A percentile compares a stretch with the other conserved stretches of the same genome.
Conservation (phyloP, 2,888 invertebrate species). For the Drosophila mercatorum region DNA sequence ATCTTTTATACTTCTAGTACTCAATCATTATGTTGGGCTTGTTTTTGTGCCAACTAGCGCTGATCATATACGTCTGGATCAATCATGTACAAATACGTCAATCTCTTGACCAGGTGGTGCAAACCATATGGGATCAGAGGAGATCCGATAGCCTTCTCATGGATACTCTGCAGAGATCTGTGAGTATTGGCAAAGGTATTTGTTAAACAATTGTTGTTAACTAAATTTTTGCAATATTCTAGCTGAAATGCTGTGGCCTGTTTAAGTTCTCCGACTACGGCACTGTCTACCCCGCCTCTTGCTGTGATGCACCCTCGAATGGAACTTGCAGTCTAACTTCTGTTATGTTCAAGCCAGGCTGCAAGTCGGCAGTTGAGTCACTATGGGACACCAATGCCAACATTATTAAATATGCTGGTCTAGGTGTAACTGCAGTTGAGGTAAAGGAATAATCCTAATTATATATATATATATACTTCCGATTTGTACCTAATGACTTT, state of each 20-base stretch:
- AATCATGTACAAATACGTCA: constrained; percentile 86
- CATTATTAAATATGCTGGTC: constrained; percentile 88
- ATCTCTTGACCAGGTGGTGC: constrained; percentile 86
- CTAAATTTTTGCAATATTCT: background rate
- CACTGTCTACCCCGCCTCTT: constrained; percentile 72
- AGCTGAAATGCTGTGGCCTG: constrained; percentile 82
- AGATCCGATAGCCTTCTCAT: constrained; percentile 64
- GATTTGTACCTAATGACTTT: background rate
- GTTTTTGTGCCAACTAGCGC: constrained; percentile 89
- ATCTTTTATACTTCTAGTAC: constrained; percentile 86
- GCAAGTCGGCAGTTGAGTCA: constrained; percentile 83
- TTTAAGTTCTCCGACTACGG: constrained; percentile 69
- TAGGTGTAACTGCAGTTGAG: constrained; percentile 90
- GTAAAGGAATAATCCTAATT: constrained; percentile 82
- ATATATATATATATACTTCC: background rate
- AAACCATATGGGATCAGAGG: constrained; percentile 83
- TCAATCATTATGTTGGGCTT: constrained; percentile 89
- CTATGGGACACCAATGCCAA: constrained; percentile 78
- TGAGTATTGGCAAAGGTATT: constrained; percentile 45
- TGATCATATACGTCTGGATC: constrained; percentile 89
- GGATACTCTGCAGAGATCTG: constrained; percentile 76
- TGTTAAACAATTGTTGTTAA: background rate
- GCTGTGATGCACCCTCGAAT: constrained; percentile 76
- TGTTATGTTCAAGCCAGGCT: constrained; percentile 70
- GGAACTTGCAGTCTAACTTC: constrained; percentile 51